Conservation (phyloP, 2,113 vertebrate species). For the Amphilophus citrinellus region DNA sequence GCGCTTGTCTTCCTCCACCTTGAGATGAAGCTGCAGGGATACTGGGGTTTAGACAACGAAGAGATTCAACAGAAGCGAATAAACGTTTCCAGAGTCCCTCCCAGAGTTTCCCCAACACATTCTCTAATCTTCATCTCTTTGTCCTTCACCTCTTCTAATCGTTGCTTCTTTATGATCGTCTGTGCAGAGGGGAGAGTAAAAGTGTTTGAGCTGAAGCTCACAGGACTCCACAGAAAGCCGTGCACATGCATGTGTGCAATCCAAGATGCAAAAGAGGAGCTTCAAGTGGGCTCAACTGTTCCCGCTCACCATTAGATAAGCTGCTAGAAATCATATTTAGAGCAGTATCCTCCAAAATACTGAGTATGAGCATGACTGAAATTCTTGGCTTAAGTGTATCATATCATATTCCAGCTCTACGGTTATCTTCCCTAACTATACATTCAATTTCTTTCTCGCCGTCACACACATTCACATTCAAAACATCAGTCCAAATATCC, state of each 20-base stretch:
- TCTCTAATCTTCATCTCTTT: not conserved
- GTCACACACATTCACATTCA: no score
- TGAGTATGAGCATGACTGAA: not conserved
- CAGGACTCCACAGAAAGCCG: conserved; percentile 26
- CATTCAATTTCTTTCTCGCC: not conserved
- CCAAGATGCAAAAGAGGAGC: conserved; percentile 29
- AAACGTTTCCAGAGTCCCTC: conserved; percentile 4
- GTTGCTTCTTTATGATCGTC: conserved; percentile 14
- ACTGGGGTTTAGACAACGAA: conserved; percentile 16
- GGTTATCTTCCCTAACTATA: not conserved
- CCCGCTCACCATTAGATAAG: conserved; percentile 7
- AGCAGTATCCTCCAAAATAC: not conserved
- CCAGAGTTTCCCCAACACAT: not conserved
- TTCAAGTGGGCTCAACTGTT: conserved; percentile 24
- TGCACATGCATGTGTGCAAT: not conserved
- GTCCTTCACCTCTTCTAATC: conserved; percentile 11
- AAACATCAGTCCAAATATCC: no score
- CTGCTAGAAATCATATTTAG: not conserved
- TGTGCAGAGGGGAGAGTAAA: not conserved
- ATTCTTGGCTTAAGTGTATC: not conserved
- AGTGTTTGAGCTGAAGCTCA: not conserved
- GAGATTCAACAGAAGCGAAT: conserved; percentile 4
- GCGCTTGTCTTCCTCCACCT: conserved; percentile 7
- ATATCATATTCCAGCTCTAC: not conserved
- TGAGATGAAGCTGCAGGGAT: conserved; percentile 42